Evolutionary conservation across 2,113 vertebrate genomes (phyloP).

Genomic region (Sinocyclocheilus anshuiensis): DNA sequence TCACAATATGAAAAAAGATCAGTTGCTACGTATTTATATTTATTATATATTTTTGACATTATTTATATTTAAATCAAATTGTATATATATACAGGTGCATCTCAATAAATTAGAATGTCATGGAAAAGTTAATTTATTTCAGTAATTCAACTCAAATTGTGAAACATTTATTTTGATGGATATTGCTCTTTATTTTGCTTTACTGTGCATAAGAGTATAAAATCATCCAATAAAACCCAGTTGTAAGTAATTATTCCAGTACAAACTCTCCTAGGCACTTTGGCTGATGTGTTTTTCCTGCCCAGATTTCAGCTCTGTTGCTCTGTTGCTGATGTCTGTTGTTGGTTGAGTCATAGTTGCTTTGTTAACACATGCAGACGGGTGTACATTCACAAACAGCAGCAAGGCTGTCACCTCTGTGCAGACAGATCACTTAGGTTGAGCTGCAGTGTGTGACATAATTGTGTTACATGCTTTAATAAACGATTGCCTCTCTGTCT

Average conservation of each 20-base stretch:
- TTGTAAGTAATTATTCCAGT: background rate
- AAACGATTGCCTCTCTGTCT: background rate
- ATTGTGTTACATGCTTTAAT: constrained; percentile 5
- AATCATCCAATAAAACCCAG: background rate
- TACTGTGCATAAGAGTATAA: background rate
- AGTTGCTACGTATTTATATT: background rate
- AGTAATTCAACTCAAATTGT: no score
- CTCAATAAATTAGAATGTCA: no score
- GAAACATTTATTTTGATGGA: background rate
- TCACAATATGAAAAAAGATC: background rate
- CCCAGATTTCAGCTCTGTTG: constrained; percentile 30
- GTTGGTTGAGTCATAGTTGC: constrained; percentile 28
- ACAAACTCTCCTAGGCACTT: background rate
- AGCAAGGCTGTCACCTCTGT: constrained; percentile 18
- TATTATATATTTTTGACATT: no score
- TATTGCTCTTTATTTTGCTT: background rate
- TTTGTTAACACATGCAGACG: background rate
- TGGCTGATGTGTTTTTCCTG: background rate
- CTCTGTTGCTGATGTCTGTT: no score
- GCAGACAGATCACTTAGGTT: constrained; percentile 1
- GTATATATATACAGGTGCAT: no score
- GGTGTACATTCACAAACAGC: background rate
- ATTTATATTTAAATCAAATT: no score
- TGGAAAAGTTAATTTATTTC: no score
- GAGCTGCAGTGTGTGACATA: constrained; percentile 10